Percentiles rank a stretch among this genome's conserved stretches.
These are phyloP conservation scores for Tichodroma muraria DNA, from an alignment of 2,113 vertebrate species.

Conservation along the genomic window DNA sequence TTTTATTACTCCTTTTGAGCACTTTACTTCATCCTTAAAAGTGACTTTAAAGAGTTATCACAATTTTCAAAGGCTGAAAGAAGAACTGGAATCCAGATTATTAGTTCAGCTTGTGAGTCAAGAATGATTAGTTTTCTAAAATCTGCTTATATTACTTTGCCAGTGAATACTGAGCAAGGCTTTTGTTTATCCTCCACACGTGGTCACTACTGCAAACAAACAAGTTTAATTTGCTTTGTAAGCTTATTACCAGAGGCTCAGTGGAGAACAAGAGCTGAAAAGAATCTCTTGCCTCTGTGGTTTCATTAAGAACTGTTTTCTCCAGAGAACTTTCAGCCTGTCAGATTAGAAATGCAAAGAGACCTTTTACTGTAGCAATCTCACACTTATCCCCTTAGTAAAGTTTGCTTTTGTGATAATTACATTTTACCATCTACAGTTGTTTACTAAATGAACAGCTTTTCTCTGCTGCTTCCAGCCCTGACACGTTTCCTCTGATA, in stretches of 20 bases:
- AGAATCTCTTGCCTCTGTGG: slow-evolving; percentile 40
- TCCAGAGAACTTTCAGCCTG: slow-evolving; percentile 52
- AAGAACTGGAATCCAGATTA: neutral
- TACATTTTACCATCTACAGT: slow-evolving; percentile 51
- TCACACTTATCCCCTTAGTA: slow-evolving; percentile 66
- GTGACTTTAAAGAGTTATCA: neutral
- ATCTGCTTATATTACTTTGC: slow-evolving; percentile 24
- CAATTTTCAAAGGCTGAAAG: neutral
- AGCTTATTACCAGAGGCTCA: slow-evolving; percentile 29
- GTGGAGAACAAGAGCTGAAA: slow-evolving; percentile 31
- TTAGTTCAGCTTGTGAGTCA: neutral
- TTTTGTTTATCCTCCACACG: slow-evolving; percentile 12
- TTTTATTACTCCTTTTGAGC: neutral
- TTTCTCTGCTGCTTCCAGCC: slow-evolving; percentile 58
- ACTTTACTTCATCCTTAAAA: neutral
- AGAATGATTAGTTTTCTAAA: slow-evolving; percentile 19
- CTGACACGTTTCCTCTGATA: slow-evolving; percentile 40
- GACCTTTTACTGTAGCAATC: slow-evolving; percentile 61
- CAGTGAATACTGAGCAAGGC: neutral
- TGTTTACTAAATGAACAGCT: slow-evolving; percentile 66
- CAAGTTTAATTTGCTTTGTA: slow-evolving; percentile 50
- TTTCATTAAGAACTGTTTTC: slow-evolving; percentile 66
- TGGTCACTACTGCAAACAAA: slow-evolving; percentile 37
- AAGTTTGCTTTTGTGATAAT: slow-evolving; percentile 74
- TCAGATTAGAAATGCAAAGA: slow-evolving; percentile 67